phyloP scores from a whole-genome alignment of 2,888 invertebrate species.

The Peribatodes rhomboidaria region DNA sequence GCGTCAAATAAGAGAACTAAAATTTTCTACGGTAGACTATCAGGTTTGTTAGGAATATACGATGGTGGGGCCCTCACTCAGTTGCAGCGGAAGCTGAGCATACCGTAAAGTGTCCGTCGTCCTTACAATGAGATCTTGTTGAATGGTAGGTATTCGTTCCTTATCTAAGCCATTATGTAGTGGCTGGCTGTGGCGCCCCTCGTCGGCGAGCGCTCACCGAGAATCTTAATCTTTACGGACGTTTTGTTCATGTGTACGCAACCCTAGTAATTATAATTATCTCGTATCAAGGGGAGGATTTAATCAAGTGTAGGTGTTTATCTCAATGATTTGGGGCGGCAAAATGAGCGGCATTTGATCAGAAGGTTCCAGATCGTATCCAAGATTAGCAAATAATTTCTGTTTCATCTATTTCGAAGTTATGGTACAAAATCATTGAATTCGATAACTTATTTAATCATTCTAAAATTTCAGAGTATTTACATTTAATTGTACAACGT shows the following conservation, averaged over 20 bases:
- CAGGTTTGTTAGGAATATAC: background rate
- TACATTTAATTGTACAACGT: no score
- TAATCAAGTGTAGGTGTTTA: constrained; percentile 16
- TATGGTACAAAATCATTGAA: no score
- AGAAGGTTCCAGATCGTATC: background rate
- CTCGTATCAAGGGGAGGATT: constrained; percentile 14
- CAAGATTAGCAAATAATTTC: no score
- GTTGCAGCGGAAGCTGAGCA: background rate
- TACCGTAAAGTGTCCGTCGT: constrained; percentile 18
- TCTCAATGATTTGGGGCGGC: constrained; percentile 1
- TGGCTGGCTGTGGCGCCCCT: constrained; percentile 17
- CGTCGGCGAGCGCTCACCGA: constrained; percentile 24
- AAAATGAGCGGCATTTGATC: background rate
- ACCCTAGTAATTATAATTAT: constrained; percentile 43
- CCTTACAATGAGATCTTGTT: constrained; percentile 37
- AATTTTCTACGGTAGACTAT: background rate
- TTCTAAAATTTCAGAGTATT: no score
- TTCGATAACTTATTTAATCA: no score
- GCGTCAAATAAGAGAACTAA: background rate
- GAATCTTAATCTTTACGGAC: constrained; percentile 44
- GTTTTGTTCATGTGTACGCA: constrained; percentile 41
- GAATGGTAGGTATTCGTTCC: constrained; percentile 39
- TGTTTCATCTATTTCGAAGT: no score
- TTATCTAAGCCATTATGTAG: constrained; percentile 36
- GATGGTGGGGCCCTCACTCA: background rate